phyloP scores from a whole-genome alignment of 1,140 invertebrate genomes.

The Temnothorax longispinosus region DNA sequence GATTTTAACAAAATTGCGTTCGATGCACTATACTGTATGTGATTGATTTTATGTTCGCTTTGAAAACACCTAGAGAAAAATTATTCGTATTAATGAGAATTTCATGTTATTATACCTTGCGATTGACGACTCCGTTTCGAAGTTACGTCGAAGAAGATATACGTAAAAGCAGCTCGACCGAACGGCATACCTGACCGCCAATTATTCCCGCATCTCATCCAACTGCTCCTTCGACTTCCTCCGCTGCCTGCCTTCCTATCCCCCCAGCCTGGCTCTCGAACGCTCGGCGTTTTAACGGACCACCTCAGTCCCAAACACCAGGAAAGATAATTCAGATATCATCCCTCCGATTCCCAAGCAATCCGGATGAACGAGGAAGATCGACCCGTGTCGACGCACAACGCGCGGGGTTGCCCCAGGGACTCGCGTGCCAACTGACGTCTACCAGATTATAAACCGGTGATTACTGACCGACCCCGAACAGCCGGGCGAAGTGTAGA shows the following conservation, averaged over 20 bases:
- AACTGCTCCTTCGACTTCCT: constrained; percentile 68
- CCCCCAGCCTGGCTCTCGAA: neutral
- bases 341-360: constrained; percentile 73
- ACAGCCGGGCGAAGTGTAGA: constrained; percentile 31
- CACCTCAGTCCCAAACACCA: constrained; percentile 61
- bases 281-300: constrained; percentile 63
- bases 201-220: constrained; percentile 78
- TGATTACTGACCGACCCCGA: constrained; percentile 58
- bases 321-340: constrained; percentile 79
- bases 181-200: constrained; percentile 76
- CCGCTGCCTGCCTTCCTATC: neutral
- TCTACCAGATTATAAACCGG: constrained; percentile 76
- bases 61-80: neutral
- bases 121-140: neutral
- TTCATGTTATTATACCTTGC: neutral
- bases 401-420: constrained; percentile 62
- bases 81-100: neutral
- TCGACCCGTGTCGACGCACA: constrained; percentile 56
- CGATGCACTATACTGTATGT: neutral
- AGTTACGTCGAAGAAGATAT: constrained; percentile 55
- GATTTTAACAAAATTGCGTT: constrained; percentile 8
- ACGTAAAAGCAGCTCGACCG: constrained; percentile 25
- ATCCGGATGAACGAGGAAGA: constrained; percentile 67
- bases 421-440: constrained; percentile 81
- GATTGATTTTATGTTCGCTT: neutral